phyloP scores from a whole-genome alignment of 23 tunicate species.

The Halocynthia aurantium region DNA sequence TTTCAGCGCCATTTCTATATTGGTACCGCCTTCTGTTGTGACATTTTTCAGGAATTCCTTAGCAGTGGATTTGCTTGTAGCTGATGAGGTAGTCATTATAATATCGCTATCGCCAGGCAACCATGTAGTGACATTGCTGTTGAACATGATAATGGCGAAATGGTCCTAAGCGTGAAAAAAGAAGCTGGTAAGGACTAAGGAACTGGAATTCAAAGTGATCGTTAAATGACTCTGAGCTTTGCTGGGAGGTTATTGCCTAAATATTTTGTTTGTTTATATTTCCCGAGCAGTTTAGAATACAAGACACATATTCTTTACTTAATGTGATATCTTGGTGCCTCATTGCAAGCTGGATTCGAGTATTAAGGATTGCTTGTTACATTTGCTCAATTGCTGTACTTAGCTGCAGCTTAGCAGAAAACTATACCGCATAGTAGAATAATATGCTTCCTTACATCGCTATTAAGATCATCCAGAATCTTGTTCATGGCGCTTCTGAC shows the following conservation, averaged over 20 bases:
- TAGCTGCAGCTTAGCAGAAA: too few species aligned
- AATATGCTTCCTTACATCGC: conserved; percentile 4
- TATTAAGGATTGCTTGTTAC: too few species aligned
- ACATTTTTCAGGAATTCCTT: conserved; percentile 23
- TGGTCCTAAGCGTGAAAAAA: conserved; percentile 18
- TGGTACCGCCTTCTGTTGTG: conserved; percentile 29
- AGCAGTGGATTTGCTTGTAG: conserved; percentile 10
- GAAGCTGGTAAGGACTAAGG: background rate
- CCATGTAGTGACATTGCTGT: conserved; percentile 37
- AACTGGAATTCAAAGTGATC: background rate
- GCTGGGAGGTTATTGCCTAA: too few species aligned
- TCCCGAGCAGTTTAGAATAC: too few species aligned
- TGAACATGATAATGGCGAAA: conserved; percentile 33
- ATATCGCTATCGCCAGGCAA: background rate
- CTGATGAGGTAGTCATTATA: conserved; percentile 9
- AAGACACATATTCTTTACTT: too few species aligned
- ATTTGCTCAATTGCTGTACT: too few species aligned
- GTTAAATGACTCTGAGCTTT: background rate
- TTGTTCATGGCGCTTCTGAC: conserved; percentile 35
- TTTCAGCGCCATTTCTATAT: conserved; percentile 20
- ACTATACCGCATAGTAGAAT: too few species aligned
- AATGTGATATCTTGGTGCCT: too few species aligned
- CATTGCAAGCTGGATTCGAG: too few species aligned
- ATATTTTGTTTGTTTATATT: too few species aligned
- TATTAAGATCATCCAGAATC: conserved; percentile 19